These are phyloP conservation scores for Callimorpha dominula DNA, from an alignment of 2,888 invertebrate genomes.

Conservation along the genomic window DNA sequence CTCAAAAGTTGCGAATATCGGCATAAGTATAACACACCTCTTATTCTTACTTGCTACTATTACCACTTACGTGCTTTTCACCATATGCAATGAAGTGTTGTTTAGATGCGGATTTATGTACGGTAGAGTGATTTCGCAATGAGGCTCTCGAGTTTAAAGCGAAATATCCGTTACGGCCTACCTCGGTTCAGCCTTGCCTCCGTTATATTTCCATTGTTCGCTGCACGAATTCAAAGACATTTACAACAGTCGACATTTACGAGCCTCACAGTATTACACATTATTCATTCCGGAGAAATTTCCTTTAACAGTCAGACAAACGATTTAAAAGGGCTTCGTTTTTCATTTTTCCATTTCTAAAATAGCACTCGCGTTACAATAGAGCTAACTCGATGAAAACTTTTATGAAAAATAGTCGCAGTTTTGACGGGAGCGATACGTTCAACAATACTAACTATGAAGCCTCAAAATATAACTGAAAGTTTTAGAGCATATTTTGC, in stretches of 20 bases:
- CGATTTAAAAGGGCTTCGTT: conserved; percentile 20
- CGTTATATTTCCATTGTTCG: conserved; percentile 6
- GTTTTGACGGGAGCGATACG: conserved; percentile 26
- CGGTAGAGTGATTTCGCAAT: background rate
- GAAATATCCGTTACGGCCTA: no score
- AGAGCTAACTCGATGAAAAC: conserved; percentile 40
- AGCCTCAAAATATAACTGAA: background rate
- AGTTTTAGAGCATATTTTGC: background rate
- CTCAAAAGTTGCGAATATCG: background rate
- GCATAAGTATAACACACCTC: background rate
- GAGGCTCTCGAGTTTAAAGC: background rate
- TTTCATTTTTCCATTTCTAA: conserved; percentile 30
- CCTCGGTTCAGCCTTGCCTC: background rate
- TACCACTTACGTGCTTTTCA: background rate
- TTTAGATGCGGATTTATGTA: background rate
- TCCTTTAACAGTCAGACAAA: conserved; percentile 25
- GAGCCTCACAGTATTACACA: conserved; percentile 15
- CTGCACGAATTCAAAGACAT: conserved; percentile 16
- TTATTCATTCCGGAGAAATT: conserved; percentile 19
- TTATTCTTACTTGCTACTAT: background rate
- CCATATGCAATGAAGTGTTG: background rate
- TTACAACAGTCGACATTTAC: conserved; percentile 9
- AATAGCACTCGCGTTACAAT: conserved; percentile 33
- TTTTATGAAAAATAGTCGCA: conserved; percentile 48
- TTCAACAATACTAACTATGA: background rate